Evolutionary conservation across 2,888 invertebrate species (phyloP), one percentile per base, ranked within the genome.

Genomic region (Eristalinus aeneus): DNA sequence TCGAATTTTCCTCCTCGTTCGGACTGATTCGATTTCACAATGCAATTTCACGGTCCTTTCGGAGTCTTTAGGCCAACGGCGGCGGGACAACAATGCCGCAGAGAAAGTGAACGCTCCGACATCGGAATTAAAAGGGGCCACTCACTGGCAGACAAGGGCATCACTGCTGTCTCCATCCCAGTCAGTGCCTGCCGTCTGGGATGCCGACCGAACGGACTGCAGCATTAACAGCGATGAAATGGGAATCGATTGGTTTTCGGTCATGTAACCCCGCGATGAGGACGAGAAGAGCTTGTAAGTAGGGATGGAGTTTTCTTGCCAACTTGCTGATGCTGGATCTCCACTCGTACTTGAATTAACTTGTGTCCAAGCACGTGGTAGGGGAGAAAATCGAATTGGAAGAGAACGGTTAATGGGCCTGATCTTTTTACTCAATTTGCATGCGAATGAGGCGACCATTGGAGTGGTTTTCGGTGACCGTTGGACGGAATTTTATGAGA

Each of bases 11-110:
- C 54, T 86, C 64, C 4, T 36, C 90, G 90, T 90, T 89, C 89
- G 91, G 91, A 90, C 90, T 92, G 91, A 91, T 91, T 91, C 91
- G 92, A 92, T 91, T 91, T 91, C 90, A 90, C 91, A 91, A 89
- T 91, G 92, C 91, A 92, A 91, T 91, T 91, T 91, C 91, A 91
- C 91, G 92, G 91, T 91, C 84, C 75, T 76, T 75, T 77, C 71
- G 65, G 58, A 77, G 86, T 85, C 73, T 76, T 81, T 86, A 78
- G 82, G 86, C 86, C 81, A 86, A 74, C 74, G 82, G 86, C 74
- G 82, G 86, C 60, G 71, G 77, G 71, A 77, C 77, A 71, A 82
- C 73, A 86, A 77, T 81, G 72, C 76, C 61, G 36, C 32, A 60
- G 76, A 64, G 85, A 85, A 85, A 85, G 85, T 85, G 84, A 76